A percentile compares a stretch with the other conserved stretches of the same genome.
These are phyloP conservation scores for Deroplatys truncata DNA, from an alignment of 2,888 invertebrate genomes.

Conservation along the genomic window DNA sequence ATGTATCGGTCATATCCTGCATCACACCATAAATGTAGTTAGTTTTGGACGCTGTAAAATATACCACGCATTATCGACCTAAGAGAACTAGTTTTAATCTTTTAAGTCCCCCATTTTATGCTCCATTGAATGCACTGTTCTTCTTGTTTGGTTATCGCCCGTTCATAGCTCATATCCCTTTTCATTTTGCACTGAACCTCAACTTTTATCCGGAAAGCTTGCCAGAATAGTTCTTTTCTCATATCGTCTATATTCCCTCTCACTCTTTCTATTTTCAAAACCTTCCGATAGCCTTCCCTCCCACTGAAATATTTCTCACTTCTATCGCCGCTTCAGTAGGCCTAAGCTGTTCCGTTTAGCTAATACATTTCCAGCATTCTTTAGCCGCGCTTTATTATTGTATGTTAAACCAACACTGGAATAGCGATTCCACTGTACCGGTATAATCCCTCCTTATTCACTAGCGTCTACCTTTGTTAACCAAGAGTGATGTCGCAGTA, in stretches of 20 bases:
- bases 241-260: background rate
- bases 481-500: background rate
- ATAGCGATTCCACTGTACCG: background rate
- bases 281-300: background rate
- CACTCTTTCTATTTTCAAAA: background rate
- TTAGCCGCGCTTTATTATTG: background rate
- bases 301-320: background rate
- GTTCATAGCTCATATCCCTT: background rate
- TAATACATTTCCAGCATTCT: background rate
- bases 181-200: background rate
- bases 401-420: background rate
- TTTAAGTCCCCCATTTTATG: too few relatives aligned
- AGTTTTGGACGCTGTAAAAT: too few relatives aligned
- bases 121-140: background rate
- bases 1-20: too few relatives aligned
- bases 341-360: too few relatives aligned
- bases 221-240: background rate
- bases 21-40: too few relatives aligned
- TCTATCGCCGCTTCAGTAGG: background rate
- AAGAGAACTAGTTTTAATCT: too few relatives aligned
- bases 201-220: background rate
- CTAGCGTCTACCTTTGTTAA: background rate
- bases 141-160: background rate
- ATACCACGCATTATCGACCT: too few relatives aligned
- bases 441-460: background rate